These are phyloP conservation scores for Wiebesia pumilae DNA, from an alignment of 1,140 invertebrate genomes.

Conservation along the genomic window DNA sequence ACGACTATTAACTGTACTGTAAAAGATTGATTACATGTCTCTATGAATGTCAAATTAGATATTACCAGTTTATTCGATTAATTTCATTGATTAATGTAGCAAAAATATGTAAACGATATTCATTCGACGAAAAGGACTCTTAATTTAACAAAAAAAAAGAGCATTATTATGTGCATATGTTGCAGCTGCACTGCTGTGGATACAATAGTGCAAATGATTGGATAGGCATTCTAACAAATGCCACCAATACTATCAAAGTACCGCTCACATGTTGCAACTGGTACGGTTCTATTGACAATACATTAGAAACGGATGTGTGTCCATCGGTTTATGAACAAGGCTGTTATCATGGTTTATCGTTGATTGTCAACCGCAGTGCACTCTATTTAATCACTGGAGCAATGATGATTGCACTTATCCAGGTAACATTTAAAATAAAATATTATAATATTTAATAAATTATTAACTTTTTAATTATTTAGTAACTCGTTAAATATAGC, in stretches of 20 bases:
- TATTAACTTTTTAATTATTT: neutral
- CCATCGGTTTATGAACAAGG: constrained; percentile 76
- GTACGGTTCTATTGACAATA: constrained; percentile 33
- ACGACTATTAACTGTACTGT: neutral
- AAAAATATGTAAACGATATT: neutral
- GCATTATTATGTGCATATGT: constrained; percentile 11
- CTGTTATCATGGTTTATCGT: constrained; percentile 80
- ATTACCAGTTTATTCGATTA: no score
- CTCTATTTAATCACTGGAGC: constrained; percentile 86
- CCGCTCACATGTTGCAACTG: constrained; percentile 78
- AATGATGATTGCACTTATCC: constrained; percentile 86
- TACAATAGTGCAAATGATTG: constrained; percentile 80
- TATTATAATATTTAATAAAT: constrained; percentile 18
- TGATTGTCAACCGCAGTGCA: constrained; percentile 83
- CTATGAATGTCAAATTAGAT: no score
- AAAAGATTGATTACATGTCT: no score
- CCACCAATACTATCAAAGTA: constrained; percentile 61
- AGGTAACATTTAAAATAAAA: constrained; percentile 73
- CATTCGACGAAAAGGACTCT: neutral
- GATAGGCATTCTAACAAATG: constrained; percentile 66
- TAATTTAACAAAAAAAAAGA: neutral
- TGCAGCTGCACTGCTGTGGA: constrained; percentile 86
- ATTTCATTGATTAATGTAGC: no score
- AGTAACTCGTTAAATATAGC: no score
- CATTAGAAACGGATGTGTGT: constrained; percentile 47